These are phyloP conservation scores for Anthopleura xanthogrammica DNA, from an alignment of 92 coral and sea anemone species.

Conservation along the genomic window DNA sequence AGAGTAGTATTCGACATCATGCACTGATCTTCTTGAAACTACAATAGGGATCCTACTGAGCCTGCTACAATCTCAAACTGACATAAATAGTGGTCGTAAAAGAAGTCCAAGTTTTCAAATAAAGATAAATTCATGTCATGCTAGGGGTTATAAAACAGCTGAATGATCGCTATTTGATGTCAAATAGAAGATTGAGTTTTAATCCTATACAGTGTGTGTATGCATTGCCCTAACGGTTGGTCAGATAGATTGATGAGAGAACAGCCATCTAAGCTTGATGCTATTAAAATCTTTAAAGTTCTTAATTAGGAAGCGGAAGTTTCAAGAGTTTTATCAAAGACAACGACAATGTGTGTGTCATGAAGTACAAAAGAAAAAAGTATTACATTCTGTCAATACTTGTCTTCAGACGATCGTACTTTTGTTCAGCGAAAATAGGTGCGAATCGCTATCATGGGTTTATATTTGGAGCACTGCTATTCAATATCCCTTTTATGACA, in stretches of 20 bases:
- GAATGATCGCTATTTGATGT: conserved; percentile 6
- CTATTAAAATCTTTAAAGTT: conserved; percentile 29
- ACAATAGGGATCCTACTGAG: conserved; percentile 10
- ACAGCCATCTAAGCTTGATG: conserved; percentile 22
- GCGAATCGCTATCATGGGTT: not conserved
- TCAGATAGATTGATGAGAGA: conserved; percentile 2
- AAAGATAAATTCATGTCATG: conserved; percentile 20
- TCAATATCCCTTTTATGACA: not conserved
- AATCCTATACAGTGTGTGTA: not conserved
- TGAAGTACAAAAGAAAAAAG: not conserved
- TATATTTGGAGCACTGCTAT: not conserved
- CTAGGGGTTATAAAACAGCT: conserved; percentile 3
- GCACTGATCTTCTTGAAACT: conserved; percentile 9
- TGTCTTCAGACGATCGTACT: not conserved
- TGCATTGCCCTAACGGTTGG: conserved; percentile 15
- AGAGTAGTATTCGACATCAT: not conserved
- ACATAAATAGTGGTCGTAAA: conserved; percentile 19
- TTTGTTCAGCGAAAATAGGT: not conserved
- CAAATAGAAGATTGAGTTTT: conserved; percentile 1
- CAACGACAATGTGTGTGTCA: conserved; percentile 23
- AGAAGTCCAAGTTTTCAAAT: not conserved
- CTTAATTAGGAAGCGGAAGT: conserved; percentile 46
- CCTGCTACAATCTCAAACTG: conserved; percentile 5
- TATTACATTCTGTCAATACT: not conserved
- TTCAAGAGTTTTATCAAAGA: conserved; percentile 34